phyloP scores from a whole-genome alignment of 1,140 invertebrate genomes.

The Drosophila baimaii region DNA sequence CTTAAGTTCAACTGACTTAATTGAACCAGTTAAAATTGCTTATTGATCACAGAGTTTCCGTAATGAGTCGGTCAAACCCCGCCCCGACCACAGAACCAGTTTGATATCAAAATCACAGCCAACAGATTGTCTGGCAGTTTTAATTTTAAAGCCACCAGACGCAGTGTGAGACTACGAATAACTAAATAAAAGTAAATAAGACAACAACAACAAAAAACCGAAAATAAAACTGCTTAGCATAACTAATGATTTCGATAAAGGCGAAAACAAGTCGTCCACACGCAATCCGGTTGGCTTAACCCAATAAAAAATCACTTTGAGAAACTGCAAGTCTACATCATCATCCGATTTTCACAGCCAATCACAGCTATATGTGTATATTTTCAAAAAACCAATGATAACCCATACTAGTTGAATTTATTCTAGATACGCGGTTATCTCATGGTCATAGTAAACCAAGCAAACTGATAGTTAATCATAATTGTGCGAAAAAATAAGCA shows the following conservation, averaged over 20 bases:
- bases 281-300: constrained; percentile 57
- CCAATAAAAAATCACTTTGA: constrained; percentile 24
- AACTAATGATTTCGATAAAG: constrained; percentile 46
- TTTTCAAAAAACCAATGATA: constrained; percentile 4
- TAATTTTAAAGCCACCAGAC: constrained; percentile 2
- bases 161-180: constrained; percentile 34
- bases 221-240: constrained; percentile 38
- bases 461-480: constrained; percentile 17
- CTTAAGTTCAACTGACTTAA: constrained; percentile 2
- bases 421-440: constrained; percentile 13
- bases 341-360: constrained; percentile 26
- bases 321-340: constrained; percentile 19
- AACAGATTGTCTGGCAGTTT: constrained; percentile 34
- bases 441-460: not conserved
- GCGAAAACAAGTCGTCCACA: constrained; percentile 49
- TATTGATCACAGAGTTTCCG: constrained; percentile 16
- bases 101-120: constrained; percentile 11
- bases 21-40: constrained; percentile 6
- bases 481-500: constrained; percentile 11
- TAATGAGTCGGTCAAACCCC: constrained; percentile 21
- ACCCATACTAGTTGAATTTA: not conserved
- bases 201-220: not conserved
- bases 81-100: constrained; percentile 16
- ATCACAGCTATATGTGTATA: not conserved
- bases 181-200: constrained; percentile 12